phyloP scores from a whole-genome alignment of 2,797 vertebrate species.

The Sphenodon punctatus region DNA sequence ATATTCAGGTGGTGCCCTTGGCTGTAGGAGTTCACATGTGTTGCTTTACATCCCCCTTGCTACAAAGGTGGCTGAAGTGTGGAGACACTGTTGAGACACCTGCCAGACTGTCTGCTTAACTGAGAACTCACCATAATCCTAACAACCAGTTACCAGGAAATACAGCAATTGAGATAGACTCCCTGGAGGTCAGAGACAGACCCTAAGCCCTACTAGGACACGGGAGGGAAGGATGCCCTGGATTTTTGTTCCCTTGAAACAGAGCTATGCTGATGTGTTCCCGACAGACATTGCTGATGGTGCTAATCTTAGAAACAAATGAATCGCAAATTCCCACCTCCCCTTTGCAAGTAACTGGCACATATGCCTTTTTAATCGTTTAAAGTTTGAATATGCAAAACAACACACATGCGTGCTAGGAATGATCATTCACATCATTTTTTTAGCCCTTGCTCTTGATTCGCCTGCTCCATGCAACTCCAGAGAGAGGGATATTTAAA shows the following conservation, averaged over 20 bases:
- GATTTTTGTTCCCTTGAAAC: not conserved
- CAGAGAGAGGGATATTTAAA: not conserved
- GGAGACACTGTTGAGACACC: not conserved
- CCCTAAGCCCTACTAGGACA: not conserved
- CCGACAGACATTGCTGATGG: not conserved
- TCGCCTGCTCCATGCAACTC: accelerated
- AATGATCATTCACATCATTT: too few species aligned
- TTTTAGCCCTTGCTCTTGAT: not conserved
- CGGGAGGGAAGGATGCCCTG: not conserved
- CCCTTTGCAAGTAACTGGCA: accelerated
- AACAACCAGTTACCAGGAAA: not conserved
- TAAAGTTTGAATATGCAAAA: not conserved
- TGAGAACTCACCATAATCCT: too few species aligned
- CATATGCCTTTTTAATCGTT: not conserved
- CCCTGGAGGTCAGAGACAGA: not conserved
- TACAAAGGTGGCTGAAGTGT: too few species aligned
- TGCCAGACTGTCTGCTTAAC: not conserved
- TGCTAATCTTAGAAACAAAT: accelerated
- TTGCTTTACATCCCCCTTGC: too few species aligned
- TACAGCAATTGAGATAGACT: too few species aligned
- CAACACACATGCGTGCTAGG: accelerated
- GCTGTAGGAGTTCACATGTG: too few species aligned
- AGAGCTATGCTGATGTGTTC: not conserved
- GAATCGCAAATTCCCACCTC: not conserved
- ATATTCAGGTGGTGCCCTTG: too few species aligned